Evolutionary conservation across 1,140 invertebrate genomes (phyloP).

Genomic region (Brachionus calyciflorus): DNA sequence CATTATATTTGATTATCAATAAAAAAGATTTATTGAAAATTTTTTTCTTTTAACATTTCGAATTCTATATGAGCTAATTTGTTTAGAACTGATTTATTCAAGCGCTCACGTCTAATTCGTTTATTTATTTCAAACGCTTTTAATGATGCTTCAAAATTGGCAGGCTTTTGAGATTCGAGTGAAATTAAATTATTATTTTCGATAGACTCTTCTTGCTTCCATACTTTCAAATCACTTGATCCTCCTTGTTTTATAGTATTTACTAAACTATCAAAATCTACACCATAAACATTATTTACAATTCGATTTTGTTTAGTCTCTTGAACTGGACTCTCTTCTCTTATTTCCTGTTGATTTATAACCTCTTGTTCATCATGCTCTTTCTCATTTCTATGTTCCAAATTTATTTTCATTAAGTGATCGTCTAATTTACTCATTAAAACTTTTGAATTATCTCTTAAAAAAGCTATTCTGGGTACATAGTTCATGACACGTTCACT

Average conservation of each 20-base stretch:
- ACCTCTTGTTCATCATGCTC: too few species aligned
- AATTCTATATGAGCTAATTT: slow-evolving; percentile 38
- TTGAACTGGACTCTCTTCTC: too few species aligned
- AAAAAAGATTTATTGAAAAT: neutral
- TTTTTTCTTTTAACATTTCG: neutral
- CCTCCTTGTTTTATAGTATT: neutral
- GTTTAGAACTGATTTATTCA: neutral
- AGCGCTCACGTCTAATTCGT: slow-evolving; percentile 15
- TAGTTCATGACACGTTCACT: slow-evolving; percentile 34
- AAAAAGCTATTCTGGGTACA: slow-evolving; percentile 24
- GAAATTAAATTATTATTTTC: neutral
- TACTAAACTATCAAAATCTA: neutral
- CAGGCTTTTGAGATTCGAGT: too few species aligned
- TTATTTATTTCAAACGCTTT: slow-evolving; percentile 42
- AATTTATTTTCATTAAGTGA: slow-evolving; percentile 1
- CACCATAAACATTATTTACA: slow-evolving; percentile 35
- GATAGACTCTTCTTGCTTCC: neutral
- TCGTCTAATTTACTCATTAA: slow-evolving; percentile 15
- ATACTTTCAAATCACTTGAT: neutral
- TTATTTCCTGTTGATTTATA: too few species aligned
- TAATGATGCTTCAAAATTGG: slow-evolving; percentile 11
- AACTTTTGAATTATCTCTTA: slow-evolving; percentile 21
- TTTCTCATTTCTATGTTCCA: slow-evolving; percentile 2
- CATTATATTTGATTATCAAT: too few species aligned
- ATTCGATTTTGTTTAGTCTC: neutral